Conservation (phyloP, 1,140 invertebrate species). For the Polyergus mexicanus region DNA sequence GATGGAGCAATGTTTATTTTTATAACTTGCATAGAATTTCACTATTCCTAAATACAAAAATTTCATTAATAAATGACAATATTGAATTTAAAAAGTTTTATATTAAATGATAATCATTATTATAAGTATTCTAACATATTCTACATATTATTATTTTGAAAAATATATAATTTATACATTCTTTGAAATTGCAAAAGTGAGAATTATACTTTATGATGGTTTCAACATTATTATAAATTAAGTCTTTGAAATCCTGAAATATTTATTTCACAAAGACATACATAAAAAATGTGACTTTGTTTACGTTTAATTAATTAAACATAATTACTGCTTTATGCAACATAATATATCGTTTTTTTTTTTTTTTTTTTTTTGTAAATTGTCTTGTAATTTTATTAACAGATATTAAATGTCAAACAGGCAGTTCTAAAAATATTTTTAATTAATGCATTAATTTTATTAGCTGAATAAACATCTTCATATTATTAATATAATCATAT, state of each 20-base stretch:
- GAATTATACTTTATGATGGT: slow-evolving; percentile 50
- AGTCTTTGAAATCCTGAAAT: not conserved
- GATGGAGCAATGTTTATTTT: slow-evolving; percentile 31
- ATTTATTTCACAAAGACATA: slow-evolving; percentile 23
- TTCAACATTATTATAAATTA: slow-evolving; percentile 38
- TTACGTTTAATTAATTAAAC: slow-evolving; percentile 39
- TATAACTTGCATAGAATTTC: not conserved
- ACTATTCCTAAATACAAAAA: slow-evolving; percentile 13
- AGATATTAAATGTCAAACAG: slow-evolving; percentile 27
- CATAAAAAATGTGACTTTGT: not conserved
- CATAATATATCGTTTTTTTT: not conserved
- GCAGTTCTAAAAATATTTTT: slow-evolving; percentile 35
- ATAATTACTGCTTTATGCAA: slow-evolving; percentile 11
- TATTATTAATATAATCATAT: slow-evolving; percentile 42
- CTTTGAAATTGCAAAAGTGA: slow-evolving; percentile 24
- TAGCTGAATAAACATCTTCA: slow-evolving; percentile 9
- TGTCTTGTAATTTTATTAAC: not conserved
- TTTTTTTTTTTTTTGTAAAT: slow-evolving; percentile 9
- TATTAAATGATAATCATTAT: slow-evolving; percentile 18
- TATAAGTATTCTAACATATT: not conserved
- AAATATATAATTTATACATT: slow-evolving; percentile 36
- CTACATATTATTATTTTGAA: not conserved
- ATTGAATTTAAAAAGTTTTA: slow-evolving; percentile 10
- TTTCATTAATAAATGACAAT: slow-evolving; percentile 20
- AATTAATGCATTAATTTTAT: slow-evolving; percentile 20